These are phyloP conservation scores for Palythoa grandis DNA, from an alignment of 92 coral and sea anemone species.

Conservation along the genomic window DNA sequence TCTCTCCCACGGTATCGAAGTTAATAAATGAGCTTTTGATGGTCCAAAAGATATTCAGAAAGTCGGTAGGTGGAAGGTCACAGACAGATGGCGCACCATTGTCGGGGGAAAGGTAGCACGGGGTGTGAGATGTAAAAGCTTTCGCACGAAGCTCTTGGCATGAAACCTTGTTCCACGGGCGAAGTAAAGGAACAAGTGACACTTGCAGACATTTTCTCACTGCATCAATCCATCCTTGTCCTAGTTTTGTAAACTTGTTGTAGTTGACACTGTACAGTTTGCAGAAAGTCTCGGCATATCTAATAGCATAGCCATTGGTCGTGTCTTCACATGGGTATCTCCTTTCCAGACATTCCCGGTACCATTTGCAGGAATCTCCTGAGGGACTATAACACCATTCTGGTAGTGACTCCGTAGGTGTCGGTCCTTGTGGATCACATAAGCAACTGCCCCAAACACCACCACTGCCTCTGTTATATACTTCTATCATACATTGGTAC, in stretches of 20 bases:
- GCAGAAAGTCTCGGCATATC: too few relatives aligned
- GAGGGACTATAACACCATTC: slow-evolving; percentile 53
- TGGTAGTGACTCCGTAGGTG: slow-evolving; percentile 26
- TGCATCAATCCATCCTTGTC: slow-evolving; percentile 57
- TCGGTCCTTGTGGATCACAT: not conserved
- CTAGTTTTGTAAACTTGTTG: slow-evolving; percentile 42
- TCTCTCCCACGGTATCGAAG: slow-evolving; percentile 65
- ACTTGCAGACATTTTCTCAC: slow-evolving; percentile 77
- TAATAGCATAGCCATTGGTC: too few relatives aligned
- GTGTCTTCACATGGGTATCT: slow-evolving; percentile 54
- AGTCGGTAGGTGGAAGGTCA: slow-evolving; percentile 36
- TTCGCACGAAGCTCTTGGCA: slow-evolving; percentile 58
- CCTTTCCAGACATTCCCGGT: slow-evolving; percentile 67
- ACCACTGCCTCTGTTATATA: slow-evolving; percentile 7
- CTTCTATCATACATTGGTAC: slow-evolving; percentile 57
- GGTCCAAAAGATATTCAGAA: not conserved
- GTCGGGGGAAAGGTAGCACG: slow-evolving; percentile 68
- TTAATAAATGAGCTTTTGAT: not conserved
- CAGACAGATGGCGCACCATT: slow-evolving; percentile 60
- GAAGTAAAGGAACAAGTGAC: slow-evolving; percentile 57
- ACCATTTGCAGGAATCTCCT: slow-evolving; percentile 73
- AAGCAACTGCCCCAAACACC: slow-evolving; percentile 36
- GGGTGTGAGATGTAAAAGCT: slow-evolving; percentile 56
- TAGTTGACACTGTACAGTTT: too few relatives aligned
- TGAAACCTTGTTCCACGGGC: slow-evolving; percentile 28